Base-by-base conservation (phyloP, 2,797 vertebrate genomes). In the Benthosema pterotum region DNA sequence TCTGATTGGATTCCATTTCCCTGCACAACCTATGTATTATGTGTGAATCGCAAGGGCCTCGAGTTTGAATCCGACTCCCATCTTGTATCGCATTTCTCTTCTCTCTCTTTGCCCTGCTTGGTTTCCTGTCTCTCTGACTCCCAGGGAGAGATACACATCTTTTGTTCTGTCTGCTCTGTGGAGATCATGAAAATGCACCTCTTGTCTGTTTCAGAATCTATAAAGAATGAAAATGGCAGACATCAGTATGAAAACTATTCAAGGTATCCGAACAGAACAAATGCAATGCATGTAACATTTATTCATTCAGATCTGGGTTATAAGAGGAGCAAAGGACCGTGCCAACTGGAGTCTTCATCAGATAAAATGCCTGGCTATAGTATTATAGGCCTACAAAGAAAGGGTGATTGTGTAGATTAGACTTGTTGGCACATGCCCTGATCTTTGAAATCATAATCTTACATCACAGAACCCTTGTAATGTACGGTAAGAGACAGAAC, bases 181-280 rank as follows among this genome's bases (percentile, higher is more conserved):
- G 87, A 88, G 88, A 92, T 93, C 92, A 91, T 83, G 87, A 85
- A 85, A 85, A 74, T 90, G 82, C 93, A 90, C 92, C 87, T 96
- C 89, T 98, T 98, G 92, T 97, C 93, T 98, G 92, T 97, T 99
- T 96, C 96, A 98, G 96, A 25, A 25, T 25, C 22, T 25, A 25
- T 25, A 25, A 25, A 25, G 22, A 98, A 95, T 95, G 96, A 96
- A 98, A 96, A 95, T 94, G 89, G 83, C 94, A 97, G 95, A 94
- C 91, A 93, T 87, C 91, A 94, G 83, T 92, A 89, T 91, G 92
- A 93, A 94, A 95, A 89, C 88, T 74, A 94, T 92, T 88, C 88
- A 94, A 97, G 96, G 96, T 97, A 96, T 94, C 87, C 87, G 79
- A 85, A 82, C 74, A 84, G 47, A 52, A 64, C 42, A 57, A 43